Evolutionary conservation across 1,140 invertebrate genomes (phyloP), one percentile per base, ranked within the genome.

Genomic region (Drosophila suzukii): DNA sequence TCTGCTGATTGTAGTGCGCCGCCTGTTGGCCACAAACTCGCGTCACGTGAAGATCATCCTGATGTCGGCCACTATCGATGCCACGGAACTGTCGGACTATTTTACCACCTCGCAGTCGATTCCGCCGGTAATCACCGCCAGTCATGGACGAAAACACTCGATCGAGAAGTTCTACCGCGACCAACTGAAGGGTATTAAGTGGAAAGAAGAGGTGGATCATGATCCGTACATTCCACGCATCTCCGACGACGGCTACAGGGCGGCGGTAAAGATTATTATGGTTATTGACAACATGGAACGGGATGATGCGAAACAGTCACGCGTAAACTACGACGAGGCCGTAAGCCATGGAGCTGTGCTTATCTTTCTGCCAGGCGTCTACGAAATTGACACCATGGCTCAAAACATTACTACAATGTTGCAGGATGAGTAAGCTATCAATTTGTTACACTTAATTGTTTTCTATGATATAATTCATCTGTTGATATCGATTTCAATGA

Each of bases 11-110:
- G 93, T 99, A 12, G 94, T 99, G 1, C 95, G 96, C 61, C 97
- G 96, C 55, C 92, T 98, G 13, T 88, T 98, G n/a, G 94, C 94
- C 43, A 95, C 94, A 0, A 96, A 96, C 76, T 96, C 95, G 0
- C 93, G 93, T 3, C 92, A 93, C 50, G 95, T 97, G 0, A 97
- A 96, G 92, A 94, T 98, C 0, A 94, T 98, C 38, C 90, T 98
- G 0, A 98, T 98, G 97, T 98, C 97, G 34, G 97, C 97, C 0
- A 98, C 97, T 10, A 94, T 98, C 75, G 95, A 98, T 89, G 93
- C 94, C 0, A 57, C 59, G 2, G 72, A 95, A 46, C 97, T 98
- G 91, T 93, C 95, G 34, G 82, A 94, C 10, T 98, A 97, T 82
- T 98, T 98, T 91, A 79, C 71, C 75, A 93, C 55, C 92, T 93